These are phyloP conservation scores for Encarsia formosa DNA, from an alignment of 2,888 invertebrate genomes.

Conservation along the genomic window DNA sequence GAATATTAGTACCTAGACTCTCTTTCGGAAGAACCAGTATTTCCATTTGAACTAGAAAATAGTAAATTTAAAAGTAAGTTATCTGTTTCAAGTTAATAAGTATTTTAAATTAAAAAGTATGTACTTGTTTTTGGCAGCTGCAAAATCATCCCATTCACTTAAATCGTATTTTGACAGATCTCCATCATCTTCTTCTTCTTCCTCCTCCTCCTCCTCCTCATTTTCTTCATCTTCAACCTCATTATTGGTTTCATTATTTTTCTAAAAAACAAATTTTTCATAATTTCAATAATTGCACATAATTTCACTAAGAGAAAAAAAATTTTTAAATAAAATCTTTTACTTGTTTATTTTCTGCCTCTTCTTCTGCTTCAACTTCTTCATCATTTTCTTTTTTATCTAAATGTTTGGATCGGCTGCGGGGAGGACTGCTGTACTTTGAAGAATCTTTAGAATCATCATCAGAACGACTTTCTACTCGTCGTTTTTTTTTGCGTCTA, in stretches of 20 bases:
- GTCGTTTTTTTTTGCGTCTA: slow-evolving; percentile 58
- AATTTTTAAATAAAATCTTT: too few relatives aligned
- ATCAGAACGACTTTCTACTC: slow-evolving; percentile 53
- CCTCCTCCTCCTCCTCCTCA: slow-evolving; percentile 54
- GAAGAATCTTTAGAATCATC: slow-evolving; percentile 47
- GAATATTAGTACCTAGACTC: slow-evolving; percentile 41
- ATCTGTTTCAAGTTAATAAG: slow-evolving; percentile 6
- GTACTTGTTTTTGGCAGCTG: slow-evolving; percentile 45
- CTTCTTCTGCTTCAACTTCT: slow-evolving; percentile 52
- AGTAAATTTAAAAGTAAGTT: not conserved
- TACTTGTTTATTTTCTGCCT: slow-evolving; percentile 53
- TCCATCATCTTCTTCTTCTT: slow-evolving; percentile 56
- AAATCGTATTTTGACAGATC: slow-evolving; percentile 59
- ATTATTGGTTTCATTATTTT: slow-evolving; percentile 43
- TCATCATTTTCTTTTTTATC: slow-evolving; percentile 51
- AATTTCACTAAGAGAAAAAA: too few relatives aligned
- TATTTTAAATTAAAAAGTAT: not conserved
- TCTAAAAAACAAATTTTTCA: slow-evolving; percentile 23
- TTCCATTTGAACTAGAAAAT: slow-evolving; percentile 43
- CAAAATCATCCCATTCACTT: slow-evolving; percentile 55
- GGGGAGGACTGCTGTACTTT: slow-evolving; percentile 41
- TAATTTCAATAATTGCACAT: too few relatives aligned
- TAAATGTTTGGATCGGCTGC: slow-evolving; percentile 40
- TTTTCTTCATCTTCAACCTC: slow-evolving; percentile 53
- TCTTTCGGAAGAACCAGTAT: slow-evolving; percentile 36